Conservation (phyloP, 2,888 invertebrate genomes). For the Falcaria lacertinaria region DNA sequence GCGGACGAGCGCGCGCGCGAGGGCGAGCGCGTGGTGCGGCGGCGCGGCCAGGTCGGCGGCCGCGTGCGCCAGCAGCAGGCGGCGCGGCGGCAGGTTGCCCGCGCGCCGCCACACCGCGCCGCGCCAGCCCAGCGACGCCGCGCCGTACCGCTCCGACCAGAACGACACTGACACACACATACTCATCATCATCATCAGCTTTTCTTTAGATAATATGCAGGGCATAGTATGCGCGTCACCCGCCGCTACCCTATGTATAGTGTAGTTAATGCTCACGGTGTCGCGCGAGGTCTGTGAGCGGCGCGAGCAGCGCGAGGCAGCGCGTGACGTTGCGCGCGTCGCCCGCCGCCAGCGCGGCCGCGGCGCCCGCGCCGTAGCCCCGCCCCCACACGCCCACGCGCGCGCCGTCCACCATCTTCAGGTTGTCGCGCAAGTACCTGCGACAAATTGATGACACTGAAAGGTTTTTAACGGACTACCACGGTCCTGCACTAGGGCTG, state of each 20-base stretch:
- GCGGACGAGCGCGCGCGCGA: constrained; percentile 90
- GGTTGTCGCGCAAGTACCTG: constrained; percentile 87
- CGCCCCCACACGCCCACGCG: constrained; percentile 91
- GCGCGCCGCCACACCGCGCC: constrained; percentile 90
- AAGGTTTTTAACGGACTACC: too few species aligned
- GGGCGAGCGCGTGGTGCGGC: constrained; percentile 91
- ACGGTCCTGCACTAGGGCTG: too few species aligned
- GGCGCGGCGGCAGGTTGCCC: constrained; percentile 83
- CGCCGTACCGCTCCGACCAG: constrained; percentile 94
- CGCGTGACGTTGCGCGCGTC: constrained; percentile 88
- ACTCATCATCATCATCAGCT: too few species aligned
- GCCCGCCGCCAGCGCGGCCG: constrained; percentile 88
- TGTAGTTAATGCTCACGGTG: constrained; percentile 80
- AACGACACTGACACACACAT: constrained; percentile 85
- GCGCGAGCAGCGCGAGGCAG: constrained; percentile 92
- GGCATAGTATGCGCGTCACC: too few species aligned
- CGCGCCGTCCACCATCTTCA: constrained; percentile 89
- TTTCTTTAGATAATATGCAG: too few species aligned
- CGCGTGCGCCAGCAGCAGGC: constrained; percentile 86
- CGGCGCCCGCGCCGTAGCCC: constrained; percentile 93
- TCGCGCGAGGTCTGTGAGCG: constrained; percentile 90
- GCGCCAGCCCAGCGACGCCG: constrained; percentile 86
- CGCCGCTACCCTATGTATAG: too few species aligned
- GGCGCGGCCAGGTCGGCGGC: constrained; percentile 92
- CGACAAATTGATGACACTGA: neutral